Base-by-base conservation (phyloP, 2,797 vertebrate species). In the Gobio occitaniae region DNA sequence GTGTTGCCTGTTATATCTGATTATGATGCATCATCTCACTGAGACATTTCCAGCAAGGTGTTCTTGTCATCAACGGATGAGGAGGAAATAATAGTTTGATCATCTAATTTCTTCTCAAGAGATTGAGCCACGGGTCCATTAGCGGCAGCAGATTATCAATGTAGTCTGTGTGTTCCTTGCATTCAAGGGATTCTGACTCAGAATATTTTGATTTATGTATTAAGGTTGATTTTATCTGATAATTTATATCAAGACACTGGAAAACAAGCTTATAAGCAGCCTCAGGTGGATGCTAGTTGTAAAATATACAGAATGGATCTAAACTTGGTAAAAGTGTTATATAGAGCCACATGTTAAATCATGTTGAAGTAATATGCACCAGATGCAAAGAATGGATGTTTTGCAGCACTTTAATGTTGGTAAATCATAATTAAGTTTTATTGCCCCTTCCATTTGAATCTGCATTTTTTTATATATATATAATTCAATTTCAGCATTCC, bases 1-100 rank as follows among this genome's bases (percentile, higher is more conserved):
- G 82, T 47, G 70, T 78, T 82, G 38, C 5, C 78, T 86, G 79
- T 80, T 89, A 61, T 82, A 50, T 86, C 71, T 87, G 78, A 82
- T 86, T 87, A 86, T 69, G 84, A 78, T 29, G 63, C 54, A 75
- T 69, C 79, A 79, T 69, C 83, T 87, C 80, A 78, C 66, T 65
- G 66, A 86, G 82, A 70, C 76, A 41, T 75, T 87, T 84, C 54
- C 74, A 84, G 74, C 86, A 87, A 82, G 78, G 74, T 86, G 71
- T 83, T 81, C 66, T 84, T 78, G 75, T 80, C 79, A 87, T 63
- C 74, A 63, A 48, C 52, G 13, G 68, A 82, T 69, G 52, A n/a
- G 25, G 61, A 54, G 84, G 59, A 56, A 76, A 74, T 75, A 32
- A 44, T 13, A 56, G 71, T 65, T 65, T 50, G 68, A 38, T 82